Evolutionary conservation across 2,797 vertebrate species (phyloP).

Genomic region (Rhynchotus rufescens): DNA sequence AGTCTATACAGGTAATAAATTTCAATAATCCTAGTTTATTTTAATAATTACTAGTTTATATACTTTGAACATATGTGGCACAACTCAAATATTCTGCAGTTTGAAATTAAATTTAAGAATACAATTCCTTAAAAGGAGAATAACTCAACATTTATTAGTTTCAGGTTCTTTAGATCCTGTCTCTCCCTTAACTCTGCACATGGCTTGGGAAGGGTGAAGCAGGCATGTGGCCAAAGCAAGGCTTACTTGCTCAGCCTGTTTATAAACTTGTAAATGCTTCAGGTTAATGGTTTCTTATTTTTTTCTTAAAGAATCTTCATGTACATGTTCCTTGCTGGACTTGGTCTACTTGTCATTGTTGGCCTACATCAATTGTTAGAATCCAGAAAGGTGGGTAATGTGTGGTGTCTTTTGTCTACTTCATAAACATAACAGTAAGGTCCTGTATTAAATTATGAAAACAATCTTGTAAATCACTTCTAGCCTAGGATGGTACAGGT

Average conservation of each 20-base stretch:
- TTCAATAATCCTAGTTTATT: no score
- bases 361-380: slow-evolving; percentile 96
- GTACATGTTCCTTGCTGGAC: slow-evolving; percentile 97
- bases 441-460: neutral
- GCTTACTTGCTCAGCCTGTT: neutral
- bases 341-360: slow-evolving; percentile 90
- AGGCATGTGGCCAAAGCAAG: neutral
- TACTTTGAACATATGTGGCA: neutral
- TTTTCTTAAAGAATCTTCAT: slow-evolving; percentile 90
- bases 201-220: neutral
- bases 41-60: neutral
- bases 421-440: no score
- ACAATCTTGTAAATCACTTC: neutral
- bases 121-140: neutral
- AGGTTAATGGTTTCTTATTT: neutral
- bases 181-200: neutral
- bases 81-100: neutral
- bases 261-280: neutral
- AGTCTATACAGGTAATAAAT: neutral
- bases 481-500: neutral
- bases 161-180: neutral
- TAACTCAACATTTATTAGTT: neutral
- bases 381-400: slow-evolving; percentile 90
- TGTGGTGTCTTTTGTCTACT: no score
- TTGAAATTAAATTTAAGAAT: neutral